Base-by-base conservation (phyloP, 2,797 vertebrate species). In the Orientallactaga sibirica region DNA sequence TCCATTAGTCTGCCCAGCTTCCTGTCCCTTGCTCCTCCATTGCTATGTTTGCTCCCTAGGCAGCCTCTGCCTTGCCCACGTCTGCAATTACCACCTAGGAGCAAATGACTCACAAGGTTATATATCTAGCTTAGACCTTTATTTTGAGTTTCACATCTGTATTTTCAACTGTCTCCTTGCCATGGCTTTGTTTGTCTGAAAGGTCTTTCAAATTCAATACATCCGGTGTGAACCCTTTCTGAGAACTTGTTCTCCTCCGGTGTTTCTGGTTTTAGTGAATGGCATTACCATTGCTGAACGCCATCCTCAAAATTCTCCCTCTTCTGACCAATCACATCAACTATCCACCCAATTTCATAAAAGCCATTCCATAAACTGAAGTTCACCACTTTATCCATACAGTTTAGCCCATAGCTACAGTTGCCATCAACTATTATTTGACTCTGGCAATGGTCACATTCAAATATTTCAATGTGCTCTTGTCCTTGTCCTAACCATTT, bases 61-160 rank as follows among this genome's bases (percentile, higher is more conserved):
- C 73, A 78, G 87, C 48, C 88, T 66, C 62, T 68, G 75, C 29
- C 89, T 93, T 74, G 25, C 75, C 92, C 37, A 19, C 75, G 20
- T 27, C 78, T 95, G 94, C 90, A 95, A 29, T 95, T 94, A 94
- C 89, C 85, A 92, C 75, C 75, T 91, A 86, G 90, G 71, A 91
- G 62, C 88, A 94, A 95, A 80, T 88, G 96, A 95, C 87, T 94
- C 95, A 94, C 85, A 86, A 79, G 75, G 70, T 94, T 86, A 90
- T 70, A 62, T 83, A 91, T 92, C 90, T 87, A 75, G 82, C 67
- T 87, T 86, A 93, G 94, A 96, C 67, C 80, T 96, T 95, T 92
- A 81, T 77, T 90, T 93, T 74, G 87, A 94, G 70, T 70, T 43
- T 62, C 20, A 61, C 19, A 43, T 94, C 93, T 94, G 66, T 90